Percentiles rank a stretch among this genome's conserved stretches.
phyloP scores from a whole-genome alignment of 2,113 vertebrate genomes.

The Lathamus discolor region DNA sequence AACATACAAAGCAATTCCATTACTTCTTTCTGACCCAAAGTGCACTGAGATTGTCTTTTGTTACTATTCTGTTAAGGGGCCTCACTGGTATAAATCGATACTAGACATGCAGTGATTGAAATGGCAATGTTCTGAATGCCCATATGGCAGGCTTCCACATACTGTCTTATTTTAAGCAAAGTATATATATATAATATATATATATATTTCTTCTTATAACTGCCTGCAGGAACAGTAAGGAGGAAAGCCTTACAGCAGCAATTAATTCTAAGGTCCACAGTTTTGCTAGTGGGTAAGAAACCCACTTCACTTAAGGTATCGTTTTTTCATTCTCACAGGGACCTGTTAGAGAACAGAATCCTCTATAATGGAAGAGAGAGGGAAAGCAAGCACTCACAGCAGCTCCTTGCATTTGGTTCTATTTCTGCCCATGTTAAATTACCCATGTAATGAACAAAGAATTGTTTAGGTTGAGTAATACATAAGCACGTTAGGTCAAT shows the following conservation, averaged over 20 bases:
- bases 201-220: not conserved
- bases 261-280: not conserved
- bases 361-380: not conserved
- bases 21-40: not conserved
- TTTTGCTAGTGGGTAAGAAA: not conserved
- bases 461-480: not conserved
- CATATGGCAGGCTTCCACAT: not conserved
- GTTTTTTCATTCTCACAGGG: not conserved
- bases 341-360: not conserved
- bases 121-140: not conserved
- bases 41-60: not conserved
- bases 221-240: not conserved
- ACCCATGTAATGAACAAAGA: not conserved
- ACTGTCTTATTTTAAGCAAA: not conserved
- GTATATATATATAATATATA: too few species aligned
- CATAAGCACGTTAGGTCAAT: not conserved
- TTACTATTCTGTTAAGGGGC: not conserved
- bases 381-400: not conserved
- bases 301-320: not conserved
- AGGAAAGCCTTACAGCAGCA: not conserved
- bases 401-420: not conserved
- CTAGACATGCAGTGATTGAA: not conserved
- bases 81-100: not conserved
- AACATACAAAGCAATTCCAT: not conserved
- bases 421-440: not conserved